These are phyloP conservation scores for Mamestra brassicae DNA, from an alignment of 2,888 invertebrate species.

Conservation along the genomic window DNA sequence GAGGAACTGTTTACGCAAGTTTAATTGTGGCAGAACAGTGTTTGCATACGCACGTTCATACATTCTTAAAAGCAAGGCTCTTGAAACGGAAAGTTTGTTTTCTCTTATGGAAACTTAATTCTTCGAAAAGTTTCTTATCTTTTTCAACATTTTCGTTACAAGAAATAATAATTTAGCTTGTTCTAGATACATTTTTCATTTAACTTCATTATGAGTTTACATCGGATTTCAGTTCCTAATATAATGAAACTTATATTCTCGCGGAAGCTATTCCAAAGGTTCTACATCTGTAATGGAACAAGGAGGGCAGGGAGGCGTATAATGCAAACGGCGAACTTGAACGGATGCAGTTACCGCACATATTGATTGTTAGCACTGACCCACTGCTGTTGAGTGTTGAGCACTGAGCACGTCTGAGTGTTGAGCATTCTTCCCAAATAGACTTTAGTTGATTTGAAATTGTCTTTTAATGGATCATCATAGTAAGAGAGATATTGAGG, in stretches of 20 bases:
- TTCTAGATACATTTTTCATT: neutral
- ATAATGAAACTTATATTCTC: neutral
- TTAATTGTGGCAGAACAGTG: neutral
- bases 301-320: constrained; percentile 69
- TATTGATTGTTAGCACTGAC: constrained; percentile 75
- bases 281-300: constrained; percentile 66
- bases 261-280: constrained; percentile 58
- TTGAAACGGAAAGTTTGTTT: constrained; percentile 26
- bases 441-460: constrained; percentile 24
- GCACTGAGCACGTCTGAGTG: constrained; percentile 1
- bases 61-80: neutral
- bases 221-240: neutral
- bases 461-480: neutral
- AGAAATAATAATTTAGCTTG: constrained; percentile 1
- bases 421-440: constrained; percentile 25
- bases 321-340: constrained; percentile 78
- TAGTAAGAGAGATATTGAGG: neutral
- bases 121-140: constrained; percentile 16
- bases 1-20: neutral
- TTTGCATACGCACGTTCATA: neutral
- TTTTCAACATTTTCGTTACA: neutral
- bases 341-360: constrained; percentile 73
- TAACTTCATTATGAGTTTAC: neutral
- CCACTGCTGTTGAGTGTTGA: constrained; percentile 30
- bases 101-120: neutral